These are phyloP conservation scores for Eumacrocentrus americanus DNA, from an alignment of 2,888 invertebrate species.

Conservation along the genomic window DNA sequence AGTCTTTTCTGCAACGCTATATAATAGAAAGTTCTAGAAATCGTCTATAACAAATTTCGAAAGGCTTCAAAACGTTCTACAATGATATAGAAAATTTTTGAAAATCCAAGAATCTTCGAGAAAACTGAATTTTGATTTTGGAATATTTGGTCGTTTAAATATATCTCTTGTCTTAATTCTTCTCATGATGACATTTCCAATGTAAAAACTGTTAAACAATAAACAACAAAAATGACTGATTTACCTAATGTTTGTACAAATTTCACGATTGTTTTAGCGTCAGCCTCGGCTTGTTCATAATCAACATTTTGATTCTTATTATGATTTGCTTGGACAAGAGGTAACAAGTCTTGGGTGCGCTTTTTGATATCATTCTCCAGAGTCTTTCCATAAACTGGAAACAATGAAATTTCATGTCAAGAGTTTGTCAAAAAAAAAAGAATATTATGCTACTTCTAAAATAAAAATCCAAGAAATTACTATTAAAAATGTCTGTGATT, in stretches of 20 bases:
- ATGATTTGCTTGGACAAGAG: constrained; percentile 85
- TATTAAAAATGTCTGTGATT: too few relatives aligned
- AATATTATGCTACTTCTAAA: neutral
- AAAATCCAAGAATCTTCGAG: constrained; percentile 85
- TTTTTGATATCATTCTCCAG: constrained; percentile 87
- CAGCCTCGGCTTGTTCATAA: constrained; percentile 77
- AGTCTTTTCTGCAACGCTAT: too few relatives aligned
- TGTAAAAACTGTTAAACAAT: too few relatives aligned
- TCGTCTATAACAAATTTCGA: too few relatives aligned
- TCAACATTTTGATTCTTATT: constrained; percentile 89
- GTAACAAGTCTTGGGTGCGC: constrained; percentile 91
- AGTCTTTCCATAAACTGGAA: constrained; percentile 77
- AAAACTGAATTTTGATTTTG: too few relatives aligned
- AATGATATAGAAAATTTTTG: constrained; percentile 80
- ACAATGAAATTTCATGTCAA: neutral
- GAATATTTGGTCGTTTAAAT: constrained; percentile 66
- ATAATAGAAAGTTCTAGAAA: too few relatives aligned
- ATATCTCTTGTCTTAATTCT: neutral
- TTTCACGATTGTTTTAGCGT: constrained; percentile 78
- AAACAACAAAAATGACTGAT: too few relatives aligned
- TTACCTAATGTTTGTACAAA: too few relatives aligned
- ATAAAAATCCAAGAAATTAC: too few relatives aligned
- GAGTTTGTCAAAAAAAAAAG: neutral
- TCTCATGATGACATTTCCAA: too few relatives aligned
- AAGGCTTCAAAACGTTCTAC: constrained; percentile 88